Evolutionary conservation across 2,888 invertebrate species (phyloP).

Genomic region (Rhyacophila evoluta): DNA sequence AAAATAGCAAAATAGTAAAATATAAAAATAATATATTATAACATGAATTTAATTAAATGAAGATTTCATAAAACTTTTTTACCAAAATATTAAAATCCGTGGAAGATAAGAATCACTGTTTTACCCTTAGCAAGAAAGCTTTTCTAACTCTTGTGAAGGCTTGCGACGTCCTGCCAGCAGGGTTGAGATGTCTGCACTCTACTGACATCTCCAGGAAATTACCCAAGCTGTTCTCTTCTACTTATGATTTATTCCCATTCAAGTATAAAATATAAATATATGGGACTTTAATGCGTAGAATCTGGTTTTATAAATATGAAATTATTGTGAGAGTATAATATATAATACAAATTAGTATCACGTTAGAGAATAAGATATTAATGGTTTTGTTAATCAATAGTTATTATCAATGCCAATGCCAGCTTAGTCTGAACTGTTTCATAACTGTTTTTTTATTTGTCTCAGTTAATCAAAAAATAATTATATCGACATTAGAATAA

Average conservation of each 20-base stretch:
- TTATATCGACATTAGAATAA: no score
- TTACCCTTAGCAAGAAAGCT: constrained; percentile 11
- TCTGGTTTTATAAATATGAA: no score
- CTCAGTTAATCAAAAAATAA: no score
- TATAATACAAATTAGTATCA: no score
- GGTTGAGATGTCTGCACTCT: constrained; percentile 26
- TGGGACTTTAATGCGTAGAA: background rate
- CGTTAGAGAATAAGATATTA: no score
- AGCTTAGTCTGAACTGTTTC: no score
- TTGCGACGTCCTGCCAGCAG: constrained; percentile 1
- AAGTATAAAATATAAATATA: constrained; percentile 1
- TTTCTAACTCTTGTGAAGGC: constrained; percentile 4
- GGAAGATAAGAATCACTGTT: background rate
- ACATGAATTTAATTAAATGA: background rate
- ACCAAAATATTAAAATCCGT: background rate
- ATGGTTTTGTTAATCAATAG: no score
- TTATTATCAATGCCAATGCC: no score
- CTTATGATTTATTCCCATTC: constrained; percentile 44
- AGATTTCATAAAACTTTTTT: background rate
- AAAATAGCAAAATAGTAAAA: no score
- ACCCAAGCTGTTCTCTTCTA: constrained; percentile 37
- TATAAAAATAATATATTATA: no score
- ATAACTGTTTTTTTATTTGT: no score
- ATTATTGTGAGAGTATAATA: no score
- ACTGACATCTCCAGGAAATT: constrained; percentile 44